A percentile compares a stretch with the other conserved stretches of the same genome.
Evolutionary conservation across 1,140 invertebrate species (phyloP).

Genomic region (Ephestia elutella): DNA sequence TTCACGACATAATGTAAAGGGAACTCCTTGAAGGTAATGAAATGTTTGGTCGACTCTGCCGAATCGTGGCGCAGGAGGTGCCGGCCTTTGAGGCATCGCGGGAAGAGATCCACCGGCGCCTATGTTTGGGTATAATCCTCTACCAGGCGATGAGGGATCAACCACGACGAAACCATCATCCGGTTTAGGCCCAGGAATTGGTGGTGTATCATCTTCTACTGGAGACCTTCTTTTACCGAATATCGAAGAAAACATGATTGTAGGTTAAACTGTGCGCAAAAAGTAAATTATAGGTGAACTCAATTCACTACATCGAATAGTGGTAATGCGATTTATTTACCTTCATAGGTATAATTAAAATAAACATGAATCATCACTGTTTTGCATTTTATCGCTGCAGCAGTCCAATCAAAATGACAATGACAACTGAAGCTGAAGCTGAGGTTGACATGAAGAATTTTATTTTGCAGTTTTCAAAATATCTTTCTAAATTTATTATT

Average conservation of each 20-base stretch:
- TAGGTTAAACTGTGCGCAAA: background rate
- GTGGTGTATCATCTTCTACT: slow-evolving; percentile 56
- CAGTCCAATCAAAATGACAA: too few relatives aligned
- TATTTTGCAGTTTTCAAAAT: too few relatives aligned
- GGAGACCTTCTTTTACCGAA: slow-evolving; percentile 62
- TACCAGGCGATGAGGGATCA: slow-evolving; percentile 29
- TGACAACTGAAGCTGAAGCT: too few relatives aligned
- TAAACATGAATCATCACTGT: too few relatives aligned
- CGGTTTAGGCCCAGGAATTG: slow-evolving; percentile 52
- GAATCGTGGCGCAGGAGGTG: slow-evolving; percentile 35
- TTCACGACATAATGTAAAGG: slow-evolving; percentile 50
- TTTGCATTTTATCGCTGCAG: too few relatives aligned
- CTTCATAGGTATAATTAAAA: too few relatives aligned
- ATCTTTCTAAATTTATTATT: too few relatives aligned
- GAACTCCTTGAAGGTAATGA: slow-evolving; percentile 64
- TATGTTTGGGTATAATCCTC: slow-evolving; percentile 49
- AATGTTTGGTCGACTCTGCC: slow-evolving; percentile 40
- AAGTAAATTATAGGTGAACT: too few relatives aligned
- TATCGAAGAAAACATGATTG: slow-evolving; percentile 57
- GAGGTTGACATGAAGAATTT: too few relatives aligned
- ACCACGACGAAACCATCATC: slow-evolving; percentile 60
- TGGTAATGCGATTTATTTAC: too few relatives aligned
- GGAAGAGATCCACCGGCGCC: slow-evolving; percentile 27
- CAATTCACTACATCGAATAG: too few relatives aligned
- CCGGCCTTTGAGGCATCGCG: slow-evolving; percentile 36